phyloP scores from a whole-genome alignment of 2,113 vertebrate genomes.

The Symphodus melops region DNA sequence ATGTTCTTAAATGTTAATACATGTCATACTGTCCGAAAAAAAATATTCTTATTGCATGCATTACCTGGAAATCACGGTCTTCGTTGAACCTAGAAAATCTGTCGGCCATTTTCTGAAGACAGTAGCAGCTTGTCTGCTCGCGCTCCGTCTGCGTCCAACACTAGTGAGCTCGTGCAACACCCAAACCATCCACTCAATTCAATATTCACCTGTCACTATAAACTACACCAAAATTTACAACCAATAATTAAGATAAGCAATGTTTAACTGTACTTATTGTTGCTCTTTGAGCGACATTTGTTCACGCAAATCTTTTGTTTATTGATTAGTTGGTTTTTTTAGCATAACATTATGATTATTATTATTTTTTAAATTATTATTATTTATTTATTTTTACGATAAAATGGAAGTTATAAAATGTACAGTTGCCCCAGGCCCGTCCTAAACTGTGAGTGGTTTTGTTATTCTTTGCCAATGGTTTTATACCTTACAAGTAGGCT shows the following conservation, averaged over 20 bases:
- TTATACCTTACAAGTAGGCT: too few species aligned
- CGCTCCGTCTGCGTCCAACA: conserved; percentile 49
- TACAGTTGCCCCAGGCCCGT: too few species aligned
- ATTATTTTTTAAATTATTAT: too few species aligned
- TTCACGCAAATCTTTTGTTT: neutral
- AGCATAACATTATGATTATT: too few species aligned
- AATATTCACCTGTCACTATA: conserved; percentile 1
- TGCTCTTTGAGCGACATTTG: neutral
- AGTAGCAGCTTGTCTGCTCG: conserved; percentile 72
- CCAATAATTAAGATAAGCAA: neutral
- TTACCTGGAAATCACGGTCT: conserved; percentile 98
- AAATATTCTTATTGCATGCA: neutral
- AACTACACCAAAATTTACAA: neutral
- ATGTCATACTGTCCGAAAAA: neutral
- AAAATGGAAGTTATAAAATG: too few species aligned
- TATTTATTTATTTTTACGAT: too few species aligned
- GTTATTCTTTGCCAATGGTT: too few species aligned
- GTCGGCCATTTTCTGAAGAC: conserved; percentile 95
- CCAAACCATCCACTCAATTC: conserved; percentile 2
- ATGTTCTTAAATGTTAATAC: neutral
- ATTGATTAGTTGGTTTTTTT: too few species aligned
- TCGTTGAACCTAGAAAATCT: conserved; percentile 99
- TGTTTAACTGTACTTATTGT: too few species aligned
- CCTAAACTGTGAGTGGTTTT: too few species aligned
- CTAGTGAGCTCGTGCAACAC: conserved; percentile 31